Evolutionary conservation across 2,888 invertebrate species (phyloP).

Genomic region (Dendrolimus pini): DNA sequence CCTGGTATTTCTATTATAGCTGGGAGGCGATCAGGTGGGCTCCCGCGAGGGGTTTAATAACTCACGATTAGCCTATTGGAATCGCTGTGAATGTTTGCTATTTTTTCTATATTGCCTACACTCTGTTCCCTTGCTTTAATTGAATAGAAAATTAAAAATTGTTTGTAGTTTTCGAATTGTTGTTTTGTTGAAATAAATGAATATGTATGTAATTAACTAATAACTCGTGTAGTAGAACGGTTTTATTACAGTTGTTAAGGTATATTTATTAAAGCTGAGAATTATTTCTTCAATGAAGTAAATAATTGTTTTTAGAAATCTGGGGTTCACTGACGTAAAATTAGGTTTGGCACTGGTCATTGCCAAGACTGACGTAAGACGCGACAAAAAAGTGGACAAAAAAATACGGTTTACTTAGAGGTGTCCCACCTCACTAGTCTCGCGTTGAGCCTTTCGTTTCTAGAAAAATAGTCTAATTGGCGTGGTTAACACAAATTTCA

Average conservation of each 20-base stretch:
- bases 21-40: conserved; percentile 71
- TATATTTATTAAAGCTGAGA: too few species aligned
- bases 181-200: neutral
- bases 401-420: too few species aligned
- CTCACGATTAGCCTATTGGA: conserved; percentile 75
- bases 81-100: conserved; percentile 74
- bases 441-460: too few species aligned
- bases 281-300: too few species aligned
- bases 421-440: too few species aligned
- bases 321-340: too few species aligned
- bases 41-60: conserved; percentile 69
- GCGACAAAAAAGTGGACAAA: too few species aligned
- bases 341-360: too few species aligned
- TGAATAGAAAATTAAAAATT: conserved; percentile 53
- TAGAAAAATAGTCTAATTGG: too few species aligned
- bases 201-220: neutral
- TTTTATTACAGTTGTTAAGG: neutral
- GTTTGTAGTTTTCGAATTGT: conserved; percentile 32
- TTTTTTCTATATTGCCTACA: conserved; percentile 65
- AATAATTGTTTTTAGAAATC: too few species aligned
- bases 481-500: too few species aligned
- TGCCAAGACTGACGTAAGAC: too few species aligned
- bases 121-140: conserved; percentile 23
- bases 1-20: conserved; percentile 76
- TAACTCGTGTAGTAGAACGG: neutral